phyloP scores from a whole-genome alignment of 2,888 invertebrate species.

The Polylopha cassiicola region DNA sequence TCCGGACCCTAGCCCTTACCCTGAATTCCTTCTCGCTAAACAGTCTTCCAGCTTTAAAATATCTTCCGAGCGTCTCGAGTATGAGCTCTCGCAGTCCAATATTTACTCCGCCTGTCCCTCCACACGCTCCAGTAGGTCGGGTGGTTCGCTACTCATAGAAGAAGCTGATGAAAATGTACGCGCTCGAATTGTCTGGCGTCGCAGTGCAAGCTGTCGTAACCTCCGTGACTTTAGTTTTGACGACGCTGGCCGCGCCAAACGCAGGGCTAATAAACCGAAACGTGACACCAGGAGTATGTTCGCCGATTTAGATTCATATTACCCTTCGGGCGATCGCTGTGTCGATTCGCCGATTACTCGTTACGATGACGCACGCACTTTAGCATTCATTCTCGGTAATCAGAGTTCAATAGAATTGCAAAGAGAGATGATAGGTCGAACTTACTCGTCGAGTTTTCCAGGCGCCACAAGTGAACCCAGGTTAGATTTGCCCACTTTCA shows the following conservation, averaged over 20 bases:
- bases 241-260: conserved; percentile 81
- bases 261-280: conserved; percentile 57
- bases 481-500: conserved; percentile 79
- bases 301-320: conserved; percentile 55
- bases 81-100: conserved; percentile 76
- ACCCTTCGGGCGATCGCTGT: conserved; percentile 62
- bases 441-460: conserved; percentile 91
- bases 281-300: conserved; percentile 58
- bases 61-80: conserved; percentile 73
- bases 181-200: conserved; percentile 80
- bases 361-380: conserved; percentile 82
- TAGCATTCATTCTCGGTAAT: conserved; percentile 44
- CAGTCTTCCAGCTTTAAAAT: conserved; percentile 64
- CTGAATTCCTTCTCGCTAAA: conserved; percentile 66
- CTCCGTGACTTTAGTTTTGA: conserved; percentile 87
- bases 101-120: conserved; percentile 74
- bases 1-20: conserved; percentile 69
- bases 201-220: conserved; percentile 89
- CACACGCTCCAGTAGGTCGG: conserved; percentile 60
- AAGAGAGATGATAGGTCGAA: conserved; percentile 82
- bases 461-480: conserved; percentile 85
- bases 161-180: conserved; percentile 35
- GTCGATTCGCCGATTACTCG: conserved; percentile 84
- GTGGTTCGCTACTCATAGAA: conserved; percentile 51
- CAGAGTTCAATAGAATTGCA: conserved; percentile 81